Percentiles rank a stretch among this genome's conserved stretches.
These are phyloP conservation scores for Perdita meconis DNA, from an alignment of 2,888 invertebrate genomes.

Conservation along the genomic window DNA sequence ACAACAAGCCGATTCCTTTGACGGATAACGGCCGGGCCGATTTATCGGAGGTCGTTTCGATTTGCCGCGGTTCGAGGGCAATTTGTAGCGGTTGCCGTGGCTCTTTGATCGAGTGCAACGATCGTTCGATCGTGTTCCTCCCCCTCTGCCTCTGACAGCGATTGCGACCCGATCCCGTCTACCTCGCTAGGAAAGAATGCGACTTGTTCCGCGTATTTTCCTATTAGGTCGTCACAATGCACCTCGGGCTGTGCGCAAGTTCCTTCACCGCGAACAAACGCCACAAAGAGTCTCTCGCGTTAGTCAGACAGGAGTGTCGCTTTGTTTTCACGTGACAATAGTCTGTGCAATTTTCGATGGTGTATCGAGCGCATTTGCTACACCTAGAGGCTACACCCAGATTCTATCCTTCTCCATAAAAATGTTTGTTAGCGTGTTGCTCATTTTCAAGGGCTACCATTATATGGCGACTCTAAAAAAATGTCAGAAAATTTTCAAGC, in stretches of 20 bases:
- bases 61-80: conserved; percentile 22
- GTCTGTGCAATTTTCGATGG: conserved; percentile 48
- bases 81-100: conserved; percentile 39
- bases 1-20: conserved; percentile 8
- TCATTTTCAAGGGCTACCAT: conserved; percentile 4
- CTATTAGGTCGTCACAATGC: conserved; percentile 54
- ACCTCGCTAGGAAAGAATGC: conserved; percentile 47
- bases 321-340: conserved; percentile 52
- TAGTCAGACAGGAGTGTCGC: conserved; percentile 18
- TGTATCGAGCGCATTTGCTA: conserved; percentile 30
- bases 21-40: conserved; percentile 9
- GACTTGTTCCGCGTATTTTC: conserved; percentile 59
- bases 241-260: background rate
- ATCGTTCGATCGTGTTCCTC: conserved; percentile 10
- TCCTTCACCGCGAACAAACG: conserved; percentile 33
- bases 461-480: background rate
- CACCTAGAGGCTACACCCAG: conserved; percentile 14
- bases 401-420: conserved; percentile 2
- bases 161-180: conserved; percentile 34
- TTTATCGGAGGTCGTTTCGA: conserved; percentile 47
- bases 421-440: background rate
- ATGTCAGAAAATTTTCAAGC: no score
- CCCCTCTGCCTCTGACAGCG: conserved; percentile 10
- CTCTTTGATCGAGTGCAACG: conserved; percentile 28
- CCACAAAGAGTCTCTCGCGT: conserved; percentile 30